Conservation (phyloP, 2,888 invertebrate species). For the Xanthia togata region DNA sequence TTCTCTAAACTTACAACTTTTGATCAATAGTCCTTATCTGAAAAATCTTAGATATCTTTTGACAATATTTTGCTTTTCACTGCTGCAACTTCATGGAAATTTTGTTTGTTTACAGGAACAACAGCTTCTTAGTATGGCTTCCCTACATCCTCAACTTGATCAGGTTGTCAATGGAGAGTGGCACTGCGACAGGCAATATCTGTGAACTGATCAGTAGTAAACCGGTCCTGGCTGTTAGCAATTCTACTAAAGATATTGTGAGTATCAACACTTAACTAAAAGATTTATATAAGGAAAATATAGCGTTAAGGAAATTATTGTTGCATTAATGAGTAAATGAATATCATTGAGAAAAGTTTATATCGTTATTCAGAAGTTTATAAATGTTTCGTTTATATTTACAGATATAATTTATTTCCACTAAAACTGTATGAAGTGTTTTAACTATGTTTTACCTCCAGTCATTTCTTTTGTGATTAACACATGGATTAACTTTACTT, state of each 20-base stretch:
- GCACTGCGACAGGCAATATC: conserved; percentile 75
- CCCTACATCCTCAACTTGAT: conserved; percentile 90
- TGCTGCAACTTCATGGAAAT: background rate
- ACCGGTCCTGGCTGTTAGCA: conserved; percentile 28
- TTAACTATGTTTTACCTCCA: too few relatives aligned
- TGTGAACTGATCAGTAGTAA: conserved; percentile 79
- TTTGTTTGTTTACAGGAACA: conserved; percentile 81
- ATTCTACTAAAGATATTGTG: conserved; percentile 56
- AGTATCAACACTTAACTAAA: conserved; percentile 30
- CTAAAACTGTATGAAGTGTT: too few relatives aligned
- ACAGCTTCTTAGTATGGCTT: conserved; percentile 90
- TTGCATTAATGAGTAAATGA: too few relatives aligned
- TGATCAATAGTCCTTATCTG: background rate
- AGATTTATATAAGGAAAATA: background rate
- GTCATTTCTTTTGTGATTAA: too few relatives aligned
- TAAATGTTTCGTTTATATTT: too few relatives aligned
- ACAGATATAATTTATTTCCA: too few relatives aligned
- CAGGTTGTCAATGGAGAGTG: conserved; percentile 73
- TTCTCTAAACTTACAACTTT: background rate
- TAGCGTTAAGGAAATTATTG: too few relatives aligned
- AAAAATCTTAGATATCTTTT: background rate
- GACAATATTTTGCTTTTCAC: background rate
- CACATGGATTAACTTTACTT: background rate
- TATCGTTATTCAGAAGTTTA: too few relatives aligned
- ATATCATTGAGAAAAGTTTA: background rate